Evolutionary conservation across 2,888 invertebrate species (phyloP).

Genomic region (Drosophila subsilvestris): DNA sequence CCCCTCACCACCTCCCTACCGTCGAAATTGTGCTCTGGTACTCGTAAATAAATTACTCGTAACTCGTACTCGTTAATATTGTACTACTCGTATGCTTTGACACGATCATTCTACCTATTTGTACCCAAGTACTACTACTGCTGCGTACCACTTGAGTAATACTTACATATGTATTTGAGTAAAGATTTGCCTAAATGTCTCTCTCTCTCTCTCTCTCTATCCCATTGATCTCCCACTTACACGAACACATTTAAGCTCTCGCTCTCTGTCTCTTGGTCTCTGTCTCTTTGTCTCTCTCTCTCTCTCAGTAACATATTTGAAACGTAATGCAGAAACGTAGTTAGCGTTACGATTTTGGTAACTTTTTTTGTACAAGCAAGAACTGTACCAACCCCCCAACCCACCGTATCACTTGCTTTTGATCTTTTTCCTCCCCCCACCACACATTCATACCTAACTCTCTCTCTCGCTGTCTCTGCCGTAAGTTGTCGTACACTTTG

Average conservation of each 20-base stretch:
- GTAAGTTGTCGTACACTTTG: constrained; percentile 67
- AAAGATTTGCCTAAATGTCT: constrained; percentile 45
- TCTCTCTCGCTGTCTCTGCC: constrained; percentile 29
- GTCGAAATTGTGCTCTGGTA: constrained; percentile 41
- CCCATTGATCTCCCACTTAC: constrained; percentile 25
- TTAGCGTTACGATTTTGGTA: constrained; percentile 62
- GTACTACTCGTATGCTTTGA: constrained; percentile 7
- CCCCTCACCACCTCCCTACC: background rate
- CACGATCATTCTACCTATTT: constrained; percentile 34
- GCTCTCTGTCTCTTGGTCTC: constrained; percentile 21
- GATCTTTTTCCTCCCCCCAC: constrained; percentile 12
- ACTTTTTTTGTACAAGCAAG: constrained; percentile 44
- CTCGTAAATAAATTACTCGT: constrained; percentile 50
- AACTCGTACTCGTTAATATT: constrained; percentile 23
- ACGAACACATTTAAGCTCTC: constrained; percentile 9
- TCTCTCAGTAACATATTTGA: constrained; percentile 41
- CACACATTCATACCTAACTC: constrained; percentile 17
- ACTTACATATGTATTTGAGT: constrained; percentile 30
- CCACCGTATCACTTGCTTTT: constrained; percentile 39
- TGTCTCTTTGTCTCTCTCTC: constrained; percentile 39
- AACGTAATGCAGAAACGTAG: constrained; percentile 60
- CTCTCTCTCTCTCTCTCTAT: constrained; percentile 6
- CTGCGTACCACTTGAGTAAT: constrained; percentile 56
- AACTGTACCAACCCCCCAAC: constrained; percentile 21
- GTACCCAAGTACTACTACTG: constrained; percentile 4